A percentile compares a stretch with the other conserved stretches of the same genome.
Evolutionary conservation across 2,888 invertebrate genomes (phyloP).

Genomic region (Heliconius charithonia): DNA sequence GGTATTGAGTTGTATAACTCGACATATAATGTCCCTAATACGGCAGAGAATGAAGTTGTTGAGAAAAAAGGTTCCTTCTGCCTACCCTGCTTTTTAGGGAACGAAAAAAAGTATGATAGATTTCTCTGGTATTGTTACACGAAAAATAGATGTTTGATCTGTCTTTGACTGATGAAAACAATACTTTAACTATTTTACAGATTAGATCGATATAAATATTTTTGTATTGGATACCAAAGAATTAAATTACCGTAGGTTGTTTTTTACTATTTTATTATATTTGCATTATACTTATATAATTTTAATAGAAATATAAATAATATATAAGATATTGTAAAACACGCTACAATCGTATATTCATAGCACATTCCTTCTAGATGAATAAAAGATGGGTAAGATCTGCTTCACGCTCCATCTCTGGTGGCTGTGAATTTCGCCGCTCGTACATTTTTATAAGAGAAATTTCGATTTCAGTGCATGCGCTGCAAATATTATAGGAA

Average conservation of each 20-base stretch:
- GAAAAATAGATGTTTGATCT: no score
- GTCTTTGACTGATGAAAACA: no score
- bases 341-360: slow-evolving; percentile 21
- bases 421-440: slow-evolving; percentile 42
- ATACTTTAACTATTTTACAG: no score
- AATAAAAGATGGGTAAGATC: slow-evolving; percentile 51
- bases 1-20: no score
- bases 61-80: no score
- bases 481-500: neutral
- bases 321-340: slow-evolving; percentile 1
- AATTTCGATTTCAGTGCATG: slow-evolving; percentile 20
- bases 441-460: slow-evolving; percentile 46
- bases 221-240: no score
- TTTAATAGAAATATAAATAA: neutral
- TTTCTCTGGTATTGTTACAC: no score
- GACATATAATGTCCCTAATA: no score
- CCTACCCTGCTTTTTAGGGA: no score
- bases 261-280: neutral
- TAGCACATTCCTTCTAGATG: slow-evolving; percentile 40
- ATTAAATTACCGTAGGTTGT: neutral
- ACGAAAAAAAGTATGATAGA: no score
- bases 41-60: no score
- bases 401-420: slow-evolving; percentile 45
- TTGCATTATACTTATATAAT: neutral
- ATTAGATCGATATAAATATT: no score